These are phyloP conservation scores for Valencia hispanica DNA, from an alignment of 2,797 vertebrate genomes.

Conservation along the genomic window DNA sequence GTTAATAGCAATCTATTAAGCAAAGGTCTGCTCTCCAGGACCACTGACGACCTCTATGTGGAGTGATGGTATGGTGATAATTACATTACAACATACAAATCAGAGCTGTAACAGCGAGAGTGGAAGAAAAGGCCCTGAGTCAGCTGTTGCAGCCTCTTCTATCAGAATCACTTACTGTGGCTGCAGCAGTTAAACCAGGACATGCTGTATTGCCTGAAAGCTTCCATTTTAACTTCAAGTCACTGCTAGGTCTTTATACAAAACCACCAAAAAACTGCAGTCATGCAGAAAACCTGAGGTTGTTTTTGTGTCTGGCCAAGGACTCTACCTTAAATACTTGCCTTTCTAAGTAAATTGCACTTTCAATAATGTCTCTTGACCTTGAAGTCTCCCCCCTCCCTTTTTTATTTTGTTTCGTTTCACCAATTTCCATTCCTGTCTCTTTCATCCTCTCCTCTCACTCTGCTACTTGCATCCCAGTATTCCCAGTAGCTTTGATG, in stretches of 20 bases:
- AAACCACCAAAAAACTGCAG: conserved; percentile 14
- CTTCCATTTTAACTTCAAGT: conserved; percentile 37
- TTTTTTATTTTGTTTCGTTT: conserved; percentile 26
- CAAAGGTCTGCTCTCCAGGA: conserved; percentile 43
- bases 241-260: conserved; percentile 11
- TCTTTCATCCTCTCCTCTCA: conserved; percentile 2
- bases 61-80: conserved; percentile 30
- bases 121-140: conserved; percentile 42
- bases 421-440: conserved; percentile 21
- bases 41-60: conserved; percentile 42
- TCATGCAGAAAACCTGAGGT: conserved; percentile 38
- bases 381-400: not conserved
- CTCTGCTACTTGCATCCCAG: conserved; percentile 17
- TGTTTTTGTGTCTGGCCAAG: conserved; percentile 19
- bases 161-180: conserved; percentile 40
- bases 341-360: not conserved
- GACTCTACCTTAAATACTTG: conserved; percentile 7
- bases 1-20: conserved; percentile 53
- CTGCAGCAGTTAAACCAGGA: conserved; percentile 21
- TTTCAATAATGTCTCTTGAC: not conserved
- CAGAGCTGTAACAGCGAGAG: conserved; percentile 42
- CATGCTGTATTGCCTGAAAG: conserved; percentile 35
- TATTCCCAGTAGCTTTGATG: conserved; percentile 26
- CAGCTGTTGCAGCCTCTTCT: conserved; percentile 32
- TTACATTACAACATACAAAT: conserved; percentile 58